These are phyloP conservation scores for Julus scandinavius DNA, from an alignment of 2,888 invertebrate genomes.

Conservation along the genomic window DNA sequence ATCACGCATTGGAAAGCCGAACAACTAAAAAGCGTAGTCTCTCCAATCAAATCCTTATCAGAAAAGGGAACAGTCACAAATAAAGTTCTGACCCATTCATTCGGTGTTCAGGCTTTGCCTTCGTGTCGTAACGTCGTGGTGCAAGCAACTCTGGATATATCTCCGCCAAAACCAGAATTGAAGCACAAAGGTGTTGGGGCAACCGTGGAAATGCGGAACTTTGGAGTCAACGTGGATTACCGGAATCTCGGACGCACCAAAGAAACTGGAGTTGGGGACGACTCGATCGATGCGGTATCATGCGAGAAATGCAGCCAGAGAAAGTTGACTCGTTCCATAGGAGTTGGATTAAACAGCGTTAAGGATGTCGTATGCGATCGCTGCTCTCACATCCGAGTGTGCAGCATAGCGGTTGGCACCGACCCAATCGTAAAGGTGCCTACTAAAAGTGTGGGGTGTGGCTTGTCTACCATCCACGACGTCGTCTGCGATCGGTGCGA, in stretches of 20 bases:
- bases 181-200: conserved; percentile 26
- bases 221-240: conserved; percentile 20
- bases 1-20: conserved; percentile 43
- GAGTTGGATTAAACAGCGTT: conserved; percentile 47
- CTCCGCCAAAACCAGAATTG: conserved; percentile 29
- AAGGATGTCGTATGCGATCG: conserved; percentile 53
- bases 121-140: conserved; percentile 9
- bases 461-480: conserved; percentile 57
- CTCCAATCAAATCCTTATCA: not conserved
- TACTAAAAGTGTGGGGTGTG: conserved; percentile 45
- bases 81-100: conserved; percentile 45
- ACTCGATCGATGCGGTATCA: not conserved
- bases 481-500: conserved; percentile 56
- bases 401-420: conserved; percentile 66
- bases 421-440: not conserved
- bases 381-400: conserved; percentile 62
- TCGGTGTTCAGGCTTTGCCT: conserved; percentile 53
- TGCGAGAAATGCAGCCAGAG: conserved; percentile 39
- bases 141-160: not conserved
- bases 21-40: not conserved
- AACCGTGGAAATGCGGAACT: conserved; percentile 33
- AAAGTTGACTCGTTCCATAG: conserved; percentile 26
- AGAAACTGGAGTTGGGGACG: conserved; percentile 54
- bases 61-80: conserved; percentile 8
- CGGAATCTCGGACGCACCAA: not conserved